These are phyloP conservation scores for Malurus leucopterus DNA, from an alignment of 2,797 vertebrate species.

Conservation along the genomic window DNA sequence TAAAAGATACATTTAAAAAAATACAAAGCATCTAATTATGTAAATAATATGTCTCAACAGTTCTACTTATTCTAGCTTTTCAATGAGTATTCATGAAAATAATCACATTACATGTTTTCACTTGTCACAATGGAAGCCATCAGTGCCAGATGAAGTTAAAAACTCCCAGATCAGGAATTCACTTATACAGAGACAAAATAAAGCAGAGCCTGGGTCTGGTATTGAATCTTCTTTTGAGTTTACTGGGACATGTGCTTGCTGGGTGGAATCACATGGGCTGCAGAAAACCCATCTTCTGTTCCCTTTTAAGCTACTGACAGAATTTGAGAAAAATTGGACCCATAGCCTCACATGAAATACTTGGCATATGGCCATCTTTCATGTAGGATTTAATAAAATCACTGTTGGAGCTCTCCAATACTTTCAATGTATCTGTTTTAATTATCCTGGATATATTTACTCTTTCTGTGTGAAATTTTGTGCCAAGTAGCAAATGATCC, in stretches of 20 bases:
- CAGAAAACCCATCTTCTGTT: slow-evolving; percentile 1
- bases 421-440: background rate
- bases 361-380: background rate
- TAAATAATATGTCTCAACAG: background rate
- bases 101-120: background rate
- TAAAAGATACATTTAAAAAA: fast-evolving
- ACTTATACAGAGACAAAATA: background rate
- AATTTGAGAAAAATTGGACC: background rate
- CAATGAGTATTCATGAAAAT: background rate
- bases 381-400: background rate
- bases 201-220: background rate
- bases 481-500: background rate
- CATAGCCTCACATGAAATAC: background rate
- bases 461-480: background rate
- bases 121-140: background rate
- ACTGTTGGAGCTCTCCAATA: background rate
- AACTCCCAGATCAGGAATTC: background rate
- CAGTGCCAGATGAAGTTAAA: background rate
- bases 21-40: background rate
- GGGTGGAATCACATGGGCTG: background rate
- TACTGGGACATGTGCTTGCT: background rate
- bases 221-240: background rate
- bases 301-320: background rate
- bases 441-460: background rate
- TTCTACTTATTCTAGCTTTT: background rate